Percentiles rank a stretch among this genome's conserved stretches.
phyloP scores from a whole-genome alignment of 1,140 invertebrate genomes.

The Heliconius hermathena region DNA sequence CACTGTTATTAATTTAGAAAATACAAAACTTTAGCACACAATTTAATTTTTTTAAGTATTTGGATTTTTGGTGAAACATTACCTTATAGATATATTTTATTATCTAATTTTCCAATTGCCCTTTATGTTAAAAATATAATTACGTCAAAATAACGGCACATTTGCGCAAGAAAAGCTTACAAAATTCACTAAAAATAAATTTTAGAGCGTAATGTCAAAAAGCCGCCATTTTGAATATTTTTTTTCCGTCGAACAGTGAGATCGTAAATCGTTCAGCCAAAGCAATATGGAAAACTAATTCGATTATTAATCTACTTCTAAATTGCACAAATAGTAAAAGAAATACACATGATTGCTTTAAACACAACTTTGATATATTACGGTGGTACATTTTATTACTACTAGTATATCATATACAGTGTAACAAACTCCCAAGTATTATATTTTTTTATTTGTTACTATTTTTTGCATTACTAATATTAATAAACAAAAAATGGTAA shows the following conservation, averaged over 20 bases:
- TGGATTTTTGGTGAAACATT: background rate
- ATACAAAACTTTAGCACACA: background rate
- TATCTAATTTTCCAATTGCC: background rate
- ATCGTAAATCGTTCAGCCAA: background rate
- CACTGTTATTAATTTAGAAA: slow-evolving; percentile 12
- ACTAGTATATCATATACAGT: background rate
- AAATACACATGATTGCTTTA: slow-evolving; percentile 9
- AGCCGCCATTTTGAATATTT: background rate
- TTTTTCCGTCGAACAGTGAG: background rate
- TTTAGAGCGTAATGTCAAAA: background rate
- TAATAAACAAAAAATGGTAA: no score
- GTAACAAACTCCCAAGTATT: no score
- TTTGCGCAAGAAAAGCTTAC: background rate
- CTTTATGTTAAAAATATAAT: background rate
- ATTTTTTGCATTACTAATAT: no score
- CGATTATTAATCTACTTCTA: slow-evolving; percentile 2
- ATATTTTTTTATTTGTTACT: no score
- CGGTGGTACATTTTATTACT: slow-evolving; percentile 7
- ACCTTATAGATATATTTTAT: background rate
- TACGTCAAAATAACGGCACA: background rate
- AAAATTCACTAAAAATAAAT: background rate
- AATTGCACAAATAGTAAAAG: background rate
- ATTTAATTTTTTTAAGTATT: background rate
- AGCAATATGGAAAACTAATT: background rate
- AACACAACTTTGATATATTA: slow-evolving; percentile 8